These are phyloP conservation scores for Haliclystus octoradiatus DNA, from an alignment of 30 jellyfish, hydroid and myxozoan genomes.

Conservation along the genomic window DNA sequence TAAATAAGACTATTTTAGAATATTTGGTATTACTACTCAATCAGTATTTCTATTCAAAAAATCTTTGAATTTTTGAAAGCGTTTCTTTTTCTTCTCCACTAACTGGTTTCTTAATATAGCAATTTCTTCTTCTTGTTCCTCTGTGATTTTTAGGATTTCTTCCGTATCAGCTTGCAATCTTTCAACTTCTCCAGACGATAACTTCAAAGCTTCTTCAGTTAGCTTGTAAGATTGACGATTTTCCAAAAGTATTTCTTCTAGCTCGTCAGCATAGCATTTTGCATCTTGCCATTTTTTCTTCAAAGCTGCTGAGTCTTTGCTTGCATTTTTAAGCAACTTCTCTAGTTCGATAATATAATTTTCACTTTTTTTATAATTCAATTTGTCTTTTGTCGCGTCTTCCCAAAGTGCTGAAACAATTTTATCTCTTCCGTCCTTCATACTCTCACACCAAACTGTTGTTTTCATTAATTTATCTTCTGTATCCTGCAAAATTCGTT, in stretches of 20 bases:
- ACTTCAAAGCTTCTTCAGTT: neutral
- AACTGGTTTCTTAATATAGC: no score
- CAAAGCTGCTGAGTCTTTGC: neutral
- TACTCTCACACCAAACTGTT: neutral
- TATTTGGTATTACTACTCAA: no score
- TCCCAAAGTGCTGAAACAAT: neutral
- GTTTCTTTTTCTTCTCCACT: no score
- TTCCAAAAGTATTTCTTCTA: neutral
- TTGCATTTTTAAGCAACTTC: neutral
- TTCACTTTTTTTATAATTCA: neutral
- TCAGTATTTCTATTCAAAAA: no score
- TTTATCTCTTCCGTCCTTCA: neutral
- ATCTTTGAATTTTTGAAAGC: no score
- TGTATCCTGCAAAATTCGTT: neutral
- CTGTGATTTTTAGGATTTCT: neutral
- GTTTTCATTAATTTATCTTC: neutral
- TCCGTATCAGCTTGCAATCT: neutral
- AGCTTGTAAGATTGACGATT: neutral
- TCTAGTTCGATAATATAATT: neutral
- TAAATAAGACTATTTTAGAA: no score
- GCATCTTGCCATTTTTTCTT: neutral
- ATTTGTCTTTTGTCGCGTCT: neutral
- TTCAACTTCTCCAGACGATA: neutral
- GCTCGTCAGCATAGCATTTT: neutral
- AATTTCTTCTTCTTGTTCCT: neutral